Conservation (phyloP, 2,797 vertebrate genomes). For the Myotis vivesi region DNA sequence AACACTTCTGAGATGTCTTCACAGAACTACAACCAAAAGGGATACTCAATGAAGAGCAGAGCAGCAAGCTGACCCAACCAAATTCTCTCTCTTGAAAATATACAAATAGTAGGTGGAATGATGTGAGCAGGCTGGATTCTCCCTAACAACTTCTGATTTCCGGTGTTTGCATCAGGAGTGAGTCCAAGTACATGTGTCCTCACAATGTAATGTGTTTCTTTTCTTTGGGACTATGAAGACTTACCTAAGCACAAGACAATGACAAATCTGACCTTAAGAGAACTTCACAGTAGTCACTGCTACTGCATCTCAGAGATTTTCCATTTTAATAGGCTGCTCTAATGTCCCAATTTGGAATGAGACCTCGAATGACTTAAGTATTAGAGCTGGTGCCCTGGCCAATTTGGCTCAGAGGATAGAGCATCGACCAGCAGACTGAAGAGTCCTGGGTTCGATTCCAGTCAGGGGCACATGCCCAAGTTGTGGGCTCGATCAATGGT, state of each 20-base stretch:
- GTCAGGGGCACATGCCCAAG: no score
- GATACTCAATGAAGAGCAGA: not conserved
- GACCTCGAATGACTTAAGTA: conserved; percentile 22
- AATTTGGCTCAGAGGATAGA: no score
- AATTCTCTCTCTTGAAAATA: conserved; percentile 18
- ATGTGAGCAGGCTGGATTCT: not conserved
- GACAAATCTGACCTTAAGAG: conserved; percentile 24
- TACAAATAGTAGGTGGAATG: not conserved
- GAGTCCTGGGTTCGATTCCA: no score
- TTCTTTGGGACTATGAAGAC: not conserved
- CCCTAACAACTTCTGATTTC: not conserved
- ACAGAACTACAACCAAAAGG: not conserved
- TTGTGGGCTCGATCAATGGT: no score
- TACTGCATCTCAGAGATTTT: not conserved
- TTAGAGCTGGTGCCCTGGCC: not conserved
- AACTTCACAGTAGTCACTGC: not conserved
- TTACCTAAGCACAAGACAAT: not conserved
- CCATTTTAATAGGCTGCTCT: conserved; percentile 10
- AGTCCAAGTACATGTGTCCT: not conserved
- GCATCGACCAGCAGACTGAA: no score
- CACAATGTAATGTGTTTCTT: not conserved
- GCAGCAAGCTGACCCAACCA: not conserved
- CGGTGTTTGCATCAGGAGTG: not conserved
- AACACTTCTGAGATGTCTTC: not conserved
- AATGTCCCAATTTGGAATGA: conserved; percentile 28